Evolutionary conservation across 2,113 vertebrate species (phyloP), one percentile per base, ranked within the genome.

Genomic region (Leucopsar rothschildi): DNA sequence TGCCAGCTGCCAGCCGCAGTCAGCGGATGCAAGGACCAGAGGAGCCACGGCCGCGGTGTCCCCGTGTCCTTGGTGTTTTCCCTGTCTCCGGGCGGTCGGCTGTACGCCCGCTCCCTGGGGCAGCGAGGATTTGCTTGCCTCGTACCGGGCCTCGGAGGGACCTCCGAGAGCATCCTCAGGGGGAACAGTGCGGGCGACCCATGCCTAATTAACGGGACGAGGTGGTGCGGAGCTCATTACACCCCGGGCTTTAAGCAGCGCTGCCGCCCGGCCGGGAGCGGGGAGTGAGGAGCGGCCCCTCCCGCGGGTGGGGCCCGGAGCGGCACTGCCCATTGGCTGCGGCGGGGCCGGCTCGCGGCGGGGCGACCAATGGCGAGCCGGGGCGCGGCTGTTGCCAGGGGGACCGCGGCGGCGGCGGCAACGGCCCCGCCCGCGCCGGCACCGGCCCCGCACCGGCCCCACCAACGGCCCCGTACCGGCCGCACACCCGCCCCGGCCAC

Each of bases 21-120:
- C 63, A 8, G 50, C 1, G 8, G n/a, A 27, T 42, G 50, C 39
- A 12, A 85, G 17, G 53, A 47, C 44, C 7, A 0, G 8, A 6
- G 68, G 35, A 90, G 53, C 49, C 31, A 12, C 3, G 24, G 24
- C 66, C 3, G 13, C 27, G 2, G 5, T 68, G 60, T 80, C 75
- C 47, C 61, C 7, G 2, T 22, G 93, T 76, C 88, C 88, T 89
- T 53, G 80, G 50, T 39, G 31, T 18, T 64, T 33, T 57, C 40
- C 35, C 10, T 22, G 31, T 14, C 49, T 6, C 25, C 7, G 1
- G 5, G 5, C 11, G n/a, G 8, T 37, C 7, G 25, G 12, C 29
- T 3, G 11, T 45, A 27, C 3, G 6, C 15, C n/a, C 2, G 8
- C 21, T 45, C 24, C 22, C 47, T 2, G 17, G 1, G 40, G 2